phyloP scores from a whole-genome alignment of 2,888 invertebrate species.

The Lepidochitona cinerea region DNA sequence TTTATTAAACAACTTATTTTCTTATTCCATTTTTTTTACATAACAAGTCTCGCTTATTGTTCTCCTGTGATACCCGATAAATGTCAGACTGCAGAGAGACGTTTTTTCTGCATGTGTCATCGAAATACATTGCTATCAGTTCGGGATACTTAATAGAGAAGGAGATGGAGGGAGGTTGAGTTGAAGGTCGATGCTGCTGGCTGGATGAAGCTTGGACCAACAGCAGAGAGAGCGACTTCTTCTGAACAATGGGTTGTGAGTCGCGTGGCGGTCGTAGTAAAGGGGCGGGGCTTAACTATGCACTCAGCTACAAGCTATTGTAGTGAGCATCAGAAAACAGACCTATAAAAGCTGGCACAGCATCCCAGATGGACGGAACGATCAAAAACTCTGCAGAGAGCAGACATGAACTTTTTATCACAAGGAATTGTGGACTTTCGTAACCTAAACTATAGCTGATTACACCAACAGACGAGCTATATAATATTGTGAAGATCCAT shows the following conservation, averaged over 20 bases:
- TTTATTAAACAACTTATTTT: no score
- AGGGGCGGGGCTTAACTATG: not conserved
- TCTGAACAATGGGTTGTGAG: not conserved
- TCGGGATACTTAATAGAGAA: no score
- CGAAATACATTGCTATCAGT: not conserved
- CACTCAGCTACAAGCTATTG: not conserved
- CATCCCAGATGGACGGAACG: not conserved
- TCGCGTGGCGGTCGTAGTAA: not conserved
- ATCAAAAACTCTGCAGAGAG: not conserved
- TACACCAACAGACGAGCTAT: not conserved
- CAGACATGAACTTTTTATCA: not conserved
- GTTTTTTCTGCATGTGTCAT: constrained; percentile 1
- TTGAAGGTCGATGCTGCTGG: not conserved
- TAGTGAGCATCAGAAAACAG: not conserved
- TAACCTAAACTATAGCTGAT: not conserved
- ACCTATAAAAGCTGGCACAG: not conserved
- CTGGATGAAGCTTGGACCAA: not conserved
- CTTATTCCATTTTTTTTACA: no score
- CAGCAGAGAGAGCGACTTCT: not conserved
- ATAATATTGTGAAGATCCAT: not conserved
- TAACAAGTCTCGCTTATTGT: no score
- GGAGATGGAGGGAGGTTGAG: not conserved
- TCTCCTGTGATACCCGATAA: no score
- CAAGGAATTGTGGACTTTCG: not conserved
- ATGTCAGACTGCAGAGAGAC: no score